Conservation (phyloP, 2,797 vertebrate species). For the Synanceia verrucosa region DNA sequence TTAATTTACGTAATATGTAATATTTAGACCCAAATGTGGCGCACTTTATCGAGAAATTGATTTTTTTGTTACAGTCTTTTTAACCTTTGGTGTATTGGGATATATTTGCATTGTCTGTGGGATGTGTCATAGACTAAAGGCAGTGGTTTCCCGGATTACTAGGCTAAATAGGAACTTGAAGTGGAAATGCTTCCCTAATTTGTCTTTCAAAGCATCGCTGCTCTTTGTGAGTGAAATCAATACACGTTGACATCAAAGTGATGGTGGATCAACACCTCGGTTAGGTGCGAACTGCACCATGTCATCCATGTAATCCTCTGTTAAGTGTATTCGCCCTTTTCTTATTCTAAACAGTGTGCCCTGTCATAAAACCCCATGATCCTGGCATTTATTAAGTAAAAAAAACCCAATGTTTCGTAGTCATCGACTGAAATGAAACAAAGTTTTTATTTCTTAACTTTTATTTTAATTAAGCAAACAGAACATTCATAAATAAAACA, state of each 20-base stretch:
- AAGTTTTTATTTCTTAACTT: neutral
- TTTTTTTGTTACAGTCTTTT: slow-evolving; percentile 4
- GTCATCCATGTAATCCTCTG: slow-evolving; percentile 76
- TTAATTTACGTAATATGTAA: neutral
- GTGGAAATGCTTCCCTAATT: slow-evolving; percentile 71
- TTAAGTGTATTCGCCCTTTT: slow-evolving; percentile 65
- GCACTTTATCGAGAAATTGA: neutral
- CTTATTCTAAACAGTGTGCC: slow-evolving; percentile 52
- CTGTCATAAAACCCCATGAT: slow-evolving; percentile 7
- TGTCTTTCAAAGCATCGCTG: slow-evolving; percentile 80
- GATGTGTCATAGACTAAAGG: slow-evolving; percentile 37
- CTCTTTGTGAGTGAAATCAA: slow-evolving; percentile 73
- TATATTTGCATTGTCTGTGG: slow-evolving; percentile 53
- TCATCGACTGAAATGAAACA: neutral
- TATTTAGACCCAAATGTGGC: neutral
- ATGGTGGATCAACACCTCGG: slow-evolving; percentile 61
- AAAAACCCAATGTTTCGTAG: neutral
- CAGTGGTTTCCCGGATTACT: slow-evolving; percentile 66
- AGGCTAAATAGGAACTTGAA: slow-evolving; percentile 66
- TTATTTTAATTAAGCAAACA: slow-evolving; percentile 54
- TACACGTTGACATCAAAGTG: slow-evolving; percentile 78
- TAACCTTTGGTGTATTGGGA: slow-evolving; percentile 63
- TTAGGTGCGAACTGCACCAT: slow-evolving; percentile 64
- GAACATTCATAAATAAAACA: slow-evolving; percentile 68
- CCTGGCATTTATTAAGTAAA: neutral